Evolutionary conservation across 2,113 vertebrate species (phyloP), one percentile per base, ranked within the genome.

Genomic region (Reinhardtius hippoglossoides): DNA sequence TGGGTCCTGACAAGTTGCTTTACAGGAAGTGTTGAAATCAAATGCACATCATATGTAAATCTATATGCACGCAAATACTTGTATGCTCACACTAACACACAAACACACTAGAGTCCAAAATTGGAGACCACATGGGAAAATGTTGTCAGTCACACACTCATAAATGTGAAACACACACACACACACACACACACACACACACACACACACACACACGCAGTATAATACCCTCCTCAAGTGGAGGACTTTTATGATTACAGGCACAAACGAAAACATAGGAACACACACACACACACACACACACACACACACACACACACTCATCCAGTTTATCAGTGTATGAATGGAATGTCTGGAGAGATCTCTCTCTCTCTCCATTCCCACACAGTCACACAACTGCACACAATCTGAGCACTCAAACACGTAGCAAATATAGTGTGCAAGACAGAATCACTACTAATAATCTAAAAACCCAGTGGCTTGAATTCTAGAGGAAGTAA

Each of bases 1-100:
- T 71, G 60, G 78, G 48, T 81, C 21, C 60, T 76, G 81, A 86
- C 57, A 82, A 83, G 80, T 79, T 27, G 67, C 77, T 81, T 58
- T 48, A 61, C 56, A 66, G 64, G 59, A 78, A 76, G 70, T 63
- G 48, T 5, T 63, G 52, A 64, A 81, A 67, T 59, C 69, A 57
- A 75, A 64, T 77, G 74, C 46, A 50, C 27, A 21, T 35, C 48
- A 37, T 21, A 62, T 2, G 40, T 42, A 13, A 13, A 42, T 42
- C 9, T 42, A 2, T 0, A 2, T 62, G 40, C 56, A 37, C 4
- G 5, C 10, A 16, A 27, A 21, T 3, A 52, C 37, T 5, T 42
- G 26, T 12, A 18, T 14, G 14, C 37, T 52, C 18, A 4, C 44
- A 37, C 35, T 37, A 37, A 37, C 35, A 37, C 35, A 37, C 35